Evolutionary conservation across 2,888 invertebrate species (phyloP).

Genomic region (Torymus tubicola): DNA sequence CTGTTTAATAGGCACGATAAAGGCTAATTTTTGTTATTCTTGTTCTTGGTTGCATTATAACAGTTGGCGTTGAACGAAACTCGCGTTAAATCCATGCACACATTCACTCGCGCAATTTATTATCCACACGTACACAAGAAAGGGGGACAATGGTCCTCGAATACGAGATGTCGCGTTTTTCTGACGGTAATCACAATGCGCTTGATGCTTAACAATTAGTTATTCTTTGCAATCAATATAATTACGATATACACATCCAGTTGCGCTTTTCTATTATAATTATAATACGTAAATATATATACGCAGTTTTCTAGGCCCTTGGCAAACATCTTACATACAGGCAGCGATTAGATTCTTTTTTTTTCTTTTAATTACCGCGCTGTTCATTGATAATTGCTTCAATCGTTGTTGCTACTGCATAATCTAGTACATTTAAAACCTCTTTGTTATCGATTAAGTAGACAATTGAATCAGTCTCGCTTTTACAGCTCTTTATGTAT

Average conservation of each 20-base stretch:
- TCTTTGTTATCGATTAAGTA: no score
- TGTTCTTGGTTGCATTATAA: conserved; percentile 60
- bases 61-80: conserved; percentile 66
- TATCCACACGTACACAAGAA: conserved; percentile 39
- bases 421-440: neutral
- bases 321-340: conserved; percentile 48
- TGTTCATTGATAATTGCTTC: conserved; percentile 33
- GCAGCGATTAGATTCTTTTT: conserved; percentile 48
- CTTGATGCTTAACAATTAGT: conserved; percentile 62
- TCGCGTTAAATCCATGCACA: conserved; percentile 41
- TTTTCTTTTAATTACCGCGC: conserved; percentile 49
- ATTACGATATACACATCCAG: conserved; percentile 44
- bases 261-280: conserved; percentile 30
- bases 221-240: conserved; percentile 60
- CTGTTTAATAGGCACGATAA: conserved; percentile 69
- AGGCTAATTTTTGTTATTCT: conserved; percentile 61
- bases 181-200: conserved; percentile 68
- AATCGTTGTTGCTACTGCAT: conserved; percentile 21
- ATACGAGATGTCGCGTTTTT: conserved; percentile 55
- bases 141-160: conserved; percentile 51
- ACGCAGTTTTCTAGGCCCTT: conserved; percentile 46
- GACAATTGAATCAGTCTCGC: conserved; percentile 30
- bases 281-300: conserved; percentile 27
- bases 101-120: conserved; percentile 19
- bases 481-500: no score